Conservation (phyloP, 1,140 invertebrate species). For the Pogonognathellus flavescens region DNA sequence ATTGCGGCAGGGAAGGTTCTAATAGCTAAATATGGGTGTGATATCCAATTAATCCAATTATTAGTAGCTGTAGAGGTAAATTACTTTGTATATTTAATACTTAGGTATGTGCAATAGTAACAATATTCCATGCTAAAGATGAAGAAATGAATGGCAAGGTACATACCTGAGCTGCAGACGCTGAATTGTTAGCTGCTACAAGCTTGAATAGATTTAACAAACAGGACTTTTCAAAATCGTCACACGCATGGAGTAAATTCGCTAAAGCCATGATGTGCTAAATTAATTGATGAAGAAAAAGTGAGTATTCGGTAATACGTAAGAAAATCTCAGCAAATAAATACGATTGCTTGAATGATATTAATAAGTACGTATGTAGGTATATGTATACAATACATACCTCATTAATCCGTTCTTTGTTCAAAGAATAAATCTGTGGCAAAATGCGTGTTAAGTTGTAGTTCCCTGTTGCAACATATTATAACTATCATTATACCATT, state of each 20-base stretch:
- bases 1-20: constrained; percentile 81
- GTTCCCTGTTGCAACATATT: constrained; percentile 76
- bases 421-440: constrained; percentile 89
- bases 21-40: constrained; percentile 73
- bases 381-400: neutral
- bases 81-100: too few relatives aligned
- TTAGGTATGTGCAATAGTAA: neutral
- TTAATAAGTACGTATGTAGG: neutral
- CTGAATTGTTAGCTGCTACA: constrained; percentile 74
- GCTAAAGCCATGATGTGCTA: constrained; percentile 84
- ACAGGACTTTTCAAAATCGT: constrained; percentile 85
- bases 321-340: too few relatives aligned
- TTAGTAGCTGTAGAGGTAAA: too few relatives aligned
- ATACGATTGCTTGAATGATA: neutral
- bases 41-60: constrained; percentile 37
- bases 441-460: constrained; percentile 86
- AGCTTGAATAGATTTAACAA: constrained; percentile 84
- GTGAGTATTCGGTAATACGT: too few relatives aligned
- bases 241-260: constrained; percentile 83
- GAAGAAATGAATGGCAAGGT: too few relatives aligned
- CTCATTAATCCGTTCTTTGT: constrained; percentile 85
- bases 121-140: too few relatives aligned
- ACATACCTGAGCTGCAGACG: constrained; percentile 36
- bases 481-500: constrained; percentile 4
- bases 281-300: neutral